These are phyloP conservation scores for Rhinolophus ferrumequinum DNA, from an alignment of 2,113 vertebrate species.

Conservation along the genomic window DNA sequence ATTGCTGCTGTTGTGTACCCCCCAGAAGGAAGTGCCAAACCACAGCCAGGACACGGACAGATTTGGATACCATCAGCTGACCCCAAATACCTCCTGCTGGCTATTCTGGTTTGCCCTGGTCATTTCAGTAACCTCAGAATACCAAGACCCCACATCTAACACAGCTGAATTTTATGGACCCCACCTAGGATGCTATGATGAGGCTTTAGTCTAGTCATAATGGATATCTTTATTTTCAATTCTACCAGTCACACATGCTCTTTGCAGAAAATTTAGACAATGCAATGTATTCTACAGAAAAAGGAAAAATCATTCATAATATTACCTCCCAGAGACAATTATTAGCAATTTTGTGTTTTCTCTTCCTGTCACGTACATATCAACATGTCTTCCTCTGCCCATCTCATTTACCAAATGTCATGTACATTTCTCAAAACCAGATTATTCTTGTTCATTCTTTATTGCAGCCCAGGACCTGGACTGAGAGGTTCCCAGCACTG, in stretches of 20 bases:
- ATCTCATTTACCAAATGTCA: neutral
- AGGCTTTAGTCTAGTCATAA: neutral
- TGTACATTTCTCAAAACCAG: neutral
- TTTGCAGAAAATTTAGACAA: neutral
- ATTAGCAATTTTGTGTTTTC: neutral
- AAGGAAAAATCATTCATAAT: neutral
- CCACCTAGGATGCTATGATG: neutral
- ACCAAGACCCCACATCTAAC: neutral
- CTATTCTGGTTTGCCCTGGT: neutral
- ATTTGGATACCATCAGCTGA: neutral
- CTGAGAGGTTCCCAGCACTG: neutral
- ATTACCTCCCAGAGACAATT: neutral
- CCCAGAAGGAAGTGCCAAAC: neutral
- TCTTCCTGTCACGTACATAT: neutral
- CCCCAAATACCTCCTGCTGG: fast-evolving
- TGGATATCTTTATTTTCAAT: neutral
- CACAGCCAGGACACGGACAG: neutral
- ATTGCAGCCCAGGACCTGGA: neutral
- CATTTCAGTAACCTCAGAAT: neutral
- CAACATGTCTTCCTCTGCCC: neutral
- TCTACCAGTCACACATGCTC: neutral
- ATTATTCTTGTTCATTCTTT: neutral
- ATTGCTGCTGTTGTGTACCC: neutral
- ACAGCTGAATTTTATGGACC: neutral
- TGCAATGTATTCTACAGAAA: neutral